Conservation (phyloP, 2,888 invertebrate genomes). For the Blera fallax region DNA sequence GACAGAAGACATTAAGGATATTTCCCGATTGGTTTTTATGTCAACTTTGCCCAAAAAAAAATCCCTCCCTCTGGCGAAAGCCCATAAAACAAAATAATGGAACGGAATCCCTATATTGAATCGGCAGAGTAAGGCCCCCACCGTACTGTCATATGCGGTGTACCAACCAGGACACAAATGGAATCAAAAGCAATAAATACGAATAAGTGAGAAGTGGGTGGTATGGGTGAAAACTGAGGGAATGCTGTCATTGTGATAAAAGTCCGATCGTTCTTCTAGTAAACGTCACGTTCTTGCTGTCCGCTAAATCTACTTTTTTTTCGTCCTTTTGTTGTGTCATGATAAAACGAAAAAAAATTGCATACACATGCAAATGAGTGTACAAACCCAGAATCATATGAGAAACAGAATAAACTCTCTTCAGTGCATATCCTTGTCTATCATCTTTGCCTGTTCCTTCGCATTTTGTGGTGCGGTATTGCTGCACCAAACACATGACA, state of each 20-base stretch:
- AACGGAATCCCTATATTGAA: constrained; percentile 13
- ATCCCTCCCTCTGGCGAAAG: neutral
- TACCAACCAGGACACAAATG: constrained; percentile 50
- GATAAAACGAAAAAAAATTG: constrained; percentile 24
- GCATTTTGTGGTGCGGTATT: neutral
- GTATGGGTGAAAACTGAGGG: neutral
- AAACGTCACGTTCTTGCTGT: constrained; percentile 11
- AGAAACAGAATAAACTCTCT: neutral
- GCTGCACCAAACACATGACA: constrained; percentile 28
- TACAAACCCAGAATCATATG: constrained; percentile 52
- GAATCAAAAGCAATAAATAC: constrained; percentile 53
- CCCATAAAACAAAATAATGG: neutral
- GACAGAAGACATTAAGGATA: constrained; percentile 64
- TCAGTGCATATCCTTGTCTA: too few species aligned
- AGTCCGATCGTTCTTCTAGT: constrained; percentile 27
- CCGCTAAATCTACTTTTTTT: neutral
- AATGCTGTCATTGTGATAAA: constrained; percentile 38
- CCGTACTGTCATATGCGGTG: constrained; percentile 51
- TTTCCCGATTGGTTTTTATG: constrained; percentile 54
- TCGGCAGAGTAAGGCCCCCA: constrained; percentile 16
- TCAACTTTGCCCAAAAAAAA: constrained; percentile 42
- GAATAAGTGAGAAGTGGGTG: too few species aligned
- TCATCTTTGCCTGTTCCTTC: constrained; percentile 10
- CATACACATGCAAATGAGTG: constrained; percentile 54
- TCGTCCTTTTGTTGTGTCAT: neutral